Evolutionary conservation across 2,888 invertebrate species (phyloP), one percentile per base, ranked within the genome.

Genomic region (Cyrtodaria siliqua): DNA sequence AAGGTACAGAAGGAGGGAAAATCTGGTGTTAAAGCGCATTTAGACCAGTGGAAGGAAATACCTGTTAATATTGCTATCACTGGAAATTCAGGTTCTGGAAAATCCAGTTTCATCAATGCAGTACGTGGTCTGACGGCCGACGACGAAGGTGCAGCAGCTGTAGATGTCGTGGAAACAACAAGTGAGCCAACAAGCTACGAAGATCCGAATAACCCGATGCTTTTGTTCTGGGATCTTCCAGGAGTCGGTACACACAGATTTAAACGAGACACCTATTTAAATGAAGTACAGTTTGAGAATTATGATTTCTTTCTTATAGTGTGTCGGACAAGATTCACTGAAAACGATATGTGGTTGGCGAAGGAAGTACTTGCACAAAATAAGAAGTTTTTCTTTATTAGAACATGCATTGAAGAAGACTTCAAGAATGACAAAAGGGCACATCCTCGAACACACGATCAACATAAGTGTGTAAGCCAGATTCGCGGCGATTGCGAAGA

Each of bases 21-120:
- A n/a, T n/a, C n/a, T n/a, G n/a, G n/a, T 33, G 12, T 33, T 33
- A 12, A 33, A 33, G 4, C 33, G 12, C 4, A 33, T 12, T 12
- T 33, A 33, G 55, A 24, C 8, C 2, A n/a, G 2, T 53, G 53
- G 53, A 18, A 2, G 26, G 4, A n/a, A n/a, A 53, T 27, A 9
- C 26, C 16, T 4, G 8, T 53, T 2, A 53, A 53, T 16, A 27
- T 53, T 6, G 53, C 53, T 2, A 14, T 53, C 2, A 53, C 53
- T 14, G 53, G 53, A 6, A 24, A 26, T 4, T 53, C 53, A 2
- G 53, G 53, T 9, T 4, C 27, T 16, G 53, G 53, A 53, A 53
- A 53, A 14, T 53, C 53, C 20, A 53, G 53, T 27, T 27, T 26
- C 8, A 53, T 53, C n/a, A 53, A 53, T 53, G 53, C 53, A 16